Base-by-base conservation (phyloP, 2,888 invertebrate species). In the Ophonus ardosiacus region DNA sequence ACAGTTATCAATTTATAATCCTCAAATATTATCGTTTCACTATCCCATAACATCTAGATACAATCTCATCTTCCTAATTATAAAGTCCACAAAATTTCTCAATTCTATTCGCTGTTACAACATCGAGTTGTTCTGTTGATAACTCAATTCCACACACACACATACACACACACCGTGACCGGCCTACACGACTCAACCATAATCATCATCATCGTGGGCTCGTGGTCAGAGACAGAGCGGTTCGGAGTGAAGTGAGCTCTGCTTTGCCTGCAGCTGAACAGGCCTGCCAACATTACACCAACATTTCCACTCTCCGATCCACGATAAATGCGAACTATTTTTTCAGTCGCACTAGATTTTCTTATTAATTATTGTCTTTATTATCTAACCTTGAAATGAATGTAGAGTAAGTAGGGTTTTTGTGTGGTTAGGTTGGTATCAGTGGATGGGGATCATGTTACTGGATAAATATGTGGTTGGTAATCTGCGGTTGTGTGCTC, bases 181-280 rank as follows among this genome's bases (percentile, higher is more conserved):
- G 24, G 83, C 83, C 83, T 83, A 76, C 83, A 43, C 83, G 74
- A 56, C 68, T 24, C 56, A 56, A 24, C 31, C 82, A 74, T 83
- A 83, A 83, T 83, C 83, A 83, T 74, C 82, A 83, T 83, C 83
- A 83, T 83, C 83, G 63, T 18, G 18, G 2, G 4, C 74, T 43
- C 71, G 31, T 17, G 59, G 59, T 38, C 43, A 51, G 43, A 51
- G 59, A 17, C 43, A 51, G 43, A 51, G 63, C 65, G 81, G 24
- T 17, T n/a, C 40, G 38, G 21, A 51, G 18, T 18, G 65, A 63
- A 51, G 40, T 31, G 8, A 38, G 51, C 83, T 57, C 71, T 74
- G 71, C 71, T 38, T 68, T 7, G 43, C 71, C 71, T 15, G 71
- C 51, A 51, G 71, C 13, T 18, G 10, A 10, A 13, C 63, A 63